Evolutionary conservation across 2,113 vertebrate genomes (phyloP), one percentile per base, ranked within the genome.

Genomic region (Lucifuga dentata): DNA sequence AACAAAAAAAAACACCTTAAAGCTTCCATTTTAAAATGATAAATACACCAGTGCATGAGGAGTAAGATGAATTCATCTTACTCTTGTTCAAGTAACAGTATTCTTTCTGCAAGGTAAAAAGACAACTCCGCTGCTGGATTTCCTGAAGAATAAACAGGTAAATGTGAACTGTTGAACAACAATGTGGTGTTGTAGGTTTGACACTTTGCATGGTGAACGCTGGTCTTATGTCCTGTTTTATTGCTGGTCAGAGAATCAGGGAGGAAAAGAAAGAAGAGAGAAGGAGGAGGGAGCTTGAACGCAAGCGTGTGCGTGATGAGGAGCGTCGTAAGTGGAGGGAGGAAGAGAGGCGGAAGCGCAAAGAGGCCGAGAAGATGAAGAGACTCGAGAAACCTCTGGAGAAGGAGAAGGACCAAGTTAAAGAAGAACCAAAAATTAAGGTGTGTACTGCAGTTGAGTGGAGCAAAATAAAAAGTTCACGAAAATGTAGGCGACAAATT

Each of bases 131-230:
- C 93, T 99, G 59, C 86, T 99, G 92, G 97, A 98, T 93, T 99
- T 97, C 89, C 90, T 99, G 88, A 99, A 99, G 91, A 99, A 98
- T 45, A 99, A 97, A 84, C 98, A 99, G 95, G 98, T 99, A 93
- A 93, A 76, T 56, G 19, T 81, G 72, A 9, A 53, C 12, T 41
- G 2, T 32, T 12, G n/a, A 2, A 11, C 57, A 36, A 2, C 16
- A 32, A 0, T 26, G 8, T 32, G 0, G 7, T 50, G 1, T 61
- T 45, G 1, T 2, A 13, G 13, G 40, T 32, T 1, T 60, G 21
- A 24, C 5, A 8, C 20, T 20, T 40, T 61, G n/a, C 45, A 38
- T 36, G 17, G 20, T 49, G 4, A 15, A 53, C 17, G 50, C 9
- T 19, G 3, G 2, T 11, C 6, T 73, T 2, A 17, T 48, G 4